A percentile compares a stretch with the other conserved stretches of the same genome.
These are phyloP conservation scores for Strigamia crassipes DNA, from an alignment of 2,888 invertebrate species.

Conservation along the genomic window DNA sequence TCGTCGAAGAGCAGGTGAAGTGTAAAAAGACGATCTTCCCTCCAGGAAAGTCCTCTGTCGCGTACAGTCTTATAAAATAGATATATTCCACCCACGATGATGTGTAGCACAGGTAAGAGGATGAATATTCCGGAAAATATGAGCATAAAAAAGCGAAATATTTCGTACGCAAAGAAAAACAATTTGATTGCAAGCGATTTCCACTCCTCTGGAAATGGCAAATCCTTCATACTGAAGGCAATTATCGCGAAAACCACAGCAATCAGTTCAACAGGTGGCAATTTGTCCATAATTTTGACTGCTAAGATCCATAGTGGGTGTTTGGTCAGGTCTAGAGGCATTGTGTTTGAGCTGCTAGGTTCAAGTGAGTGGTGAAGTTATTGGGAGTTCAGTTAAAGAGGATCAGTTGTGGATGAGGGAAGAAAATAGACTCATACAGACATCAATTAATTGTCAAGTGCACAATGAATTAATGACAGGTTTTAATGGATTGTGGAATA, in stretches of 20 bases:
- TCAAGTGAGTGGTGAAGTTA: background rate
- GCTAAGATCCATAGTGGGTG: background rate
- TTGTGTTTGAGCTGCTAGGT: background rate
- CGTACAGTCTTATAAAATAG: background rate
- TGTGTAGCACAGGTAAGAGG: background rate
- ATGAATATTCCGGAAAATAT: background rate
- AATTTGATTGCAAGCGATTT: background rate
- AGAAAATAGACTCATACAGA: too few relatives aligned
- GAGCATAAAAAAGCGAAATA: background rate
- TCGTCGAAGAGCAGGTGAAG: background rate
- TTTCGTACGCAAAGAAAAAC: background rate
- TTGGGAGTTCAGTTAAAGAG: background rate
- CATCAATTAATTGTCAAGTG: too few relatives aligned
- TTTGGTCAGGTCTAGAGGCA: background rate
- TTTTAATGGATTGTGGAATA: too few relatives aligned
- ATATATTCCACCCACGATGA: background rate
- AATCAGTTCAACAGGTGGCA: conserved; percentile 1
- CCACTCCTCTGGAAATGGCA: background rate
- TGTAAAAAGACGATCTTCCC: background rate
- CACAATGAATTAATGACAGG: too few relatives aligned
- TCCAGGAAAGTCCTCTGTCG: background rate
- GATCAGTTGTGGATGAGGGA: background rate
- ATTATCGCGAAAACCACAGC: background rate
- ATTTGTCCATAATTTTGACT: background rate
- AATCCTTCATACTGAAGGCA: conserved; percentile 5